Conservation (phyloP, 2,888 invertebrate genomes). For the Eugnorisma glareosa region DNA sequence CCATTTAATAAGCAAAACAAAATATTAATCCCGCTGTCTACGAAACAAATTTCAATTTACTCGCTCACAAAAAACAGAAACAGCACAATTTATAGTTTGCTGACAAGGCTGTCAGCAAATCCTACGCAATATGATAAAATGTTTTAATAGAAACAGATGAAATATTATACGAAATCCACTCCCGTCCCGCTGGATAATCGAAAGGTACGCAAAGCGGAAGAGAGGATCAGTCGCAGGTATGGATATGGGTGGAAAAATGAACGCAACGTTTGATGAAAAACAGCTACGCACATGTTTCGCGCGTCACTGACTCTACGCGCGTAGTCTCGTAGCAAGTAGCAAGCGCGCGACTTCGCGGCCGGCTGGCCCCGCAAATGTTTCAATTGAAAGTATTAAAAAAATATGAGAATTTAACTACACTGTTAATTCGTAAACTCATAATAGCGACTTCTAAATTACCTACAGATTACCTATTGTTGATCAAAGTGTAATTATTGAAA, state of each 20-base stretch:
- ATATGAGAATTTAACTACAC: neutral
- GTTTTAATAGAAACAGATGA: constrained; percentile 71
- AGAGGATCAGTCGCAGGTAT: constrained; percentile 72
- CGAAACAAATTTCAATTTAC: constrained; percentile 58
- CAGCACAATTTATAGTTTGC: constrained; percentile 70
- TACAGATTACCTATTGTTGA: neutral
- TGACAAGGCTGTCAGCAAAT: constrained; percentile 67
- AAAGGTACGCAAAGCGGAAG: constrained; percentile 72
- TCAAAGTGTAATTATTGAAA: neutral
- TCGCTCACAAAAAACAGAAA: constrained; percentile 49
- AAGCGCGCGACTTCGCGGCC: constrained; percentile 53
- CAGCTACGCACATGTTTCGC: constrained; percentile 70
- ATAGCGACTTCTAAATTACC: too few species aligned
- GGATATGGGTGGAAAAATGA: constrained; percentile 67
- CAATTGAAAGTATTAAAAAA: constrained; percentile 33
- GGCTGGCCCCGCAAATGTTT: constrained; percentile 33
- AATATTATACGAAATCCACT: constrained; percentile 72
- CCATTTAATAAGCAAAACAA: constrained; percentile 22
- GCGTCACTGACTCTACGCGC: constrained; percentile 72
- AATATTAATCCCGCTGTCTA: constrained; percentile 46
- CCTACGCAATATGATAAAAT: constrained; percentile 68
- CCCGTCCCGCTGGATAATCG: constrained; percentile 73
- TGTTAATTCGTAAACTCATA: neutral
- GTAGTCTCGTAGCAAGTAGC: constrained; percentile 54
- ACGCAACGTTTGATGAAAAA: constrained; percentile 76